Base-by-base conservation (phyloP, 2,113 vertebrate species). In the Xiphias gladius region DNA sequence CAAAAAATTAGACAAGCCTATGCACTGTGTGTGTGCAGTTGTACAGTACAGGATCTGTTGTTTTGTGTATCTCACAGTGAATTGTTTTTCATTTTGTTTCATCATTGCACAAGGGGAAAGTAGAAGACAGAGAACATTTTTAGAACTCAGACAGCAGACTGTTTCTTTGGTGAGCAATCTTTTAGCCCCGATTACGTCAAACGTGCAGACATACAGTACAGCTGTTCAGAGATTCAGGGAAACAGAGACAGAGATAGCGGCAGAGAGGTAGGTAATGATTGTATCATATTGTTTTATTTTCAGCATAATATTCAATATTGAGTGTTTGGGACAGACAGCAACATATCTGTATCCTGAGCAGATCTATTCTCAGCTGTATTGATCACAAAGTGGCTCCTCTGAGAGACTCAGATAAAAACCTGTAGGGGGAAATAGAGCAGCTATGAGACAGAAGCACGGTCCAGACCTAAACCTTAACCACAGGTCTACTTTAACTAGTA, bases 11-110 rank as follows among this genome's bases (percentile, higher is more conserved):
- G 63, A 85, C 73, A 88, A 87, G 85, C 71, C 62, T 48, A 83
- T 30, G 66, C 41, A 71, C 32, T 35, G 35, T 74, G 48, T 80
- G 20, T 41, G 67, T 61, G 75, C 37, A 20, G 35, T 2, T 46
- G 43, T 80, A 63, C 79, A 75, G 72, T 87, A 52, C 24, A 55
- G 71, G 73, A 59, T 85, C 57, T 82, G 69, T 59, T 76, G 80
- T 85, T 80, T 72, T 57, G 79, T 80, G 85, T 58, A 83, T 79
- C 86, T 89, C 59, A 30, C 59, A 67, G 54, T 59, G 65, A 88
- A 84, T 86, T 90, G 84, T 86, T 92, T 93, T 91, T 86, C 89
- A 92, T 91, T 84, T 89, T 37, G 58, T 93, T 94, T 89, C 91
- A 90, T 92, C 89, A 91, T 88, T 77, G 67, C 86, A 90, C 85